phyloP scores from a whole-genome alignment of 2,888 invertebrate genomes.

The Alcis repandata region DNA sequence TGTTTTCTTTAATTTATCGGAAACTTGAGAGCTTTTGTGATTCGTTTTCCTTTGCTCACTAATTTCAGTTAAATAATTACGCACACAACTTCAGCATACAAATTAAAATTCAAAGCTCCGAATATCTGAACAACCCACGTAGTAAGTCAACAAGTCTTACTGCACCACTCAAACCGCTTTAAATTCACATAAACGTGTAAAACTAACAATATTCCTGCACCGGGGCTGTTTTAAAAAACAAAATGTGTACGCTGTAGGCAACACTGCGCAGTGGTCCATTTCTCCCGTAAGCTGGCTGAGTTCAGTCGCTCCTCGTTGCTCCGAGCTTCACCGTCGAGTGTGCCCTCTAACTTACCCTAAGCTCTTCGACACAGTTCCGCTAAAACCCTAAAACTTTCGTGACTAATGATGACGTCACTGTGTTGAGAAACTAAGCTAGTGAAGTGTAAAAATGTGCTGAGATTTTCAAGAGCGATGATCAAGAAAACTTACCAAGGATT shows the following conservation, averaged over 20 bases:
- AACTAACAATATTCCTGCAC: slow-evolving; percentile 59
- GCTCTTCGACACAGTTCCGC: slow-evolving; percentile 59
- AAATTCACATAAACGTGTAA: slow-evolving; percentile 49
- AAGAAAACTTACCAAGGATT: slow-evolving; percentile 81
- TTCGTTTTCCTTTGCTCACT: background rate
- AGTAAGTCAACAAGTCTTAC: slow-evolving; percentile 30
- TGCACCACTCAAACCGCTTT: slow-evolving; percentile 53
- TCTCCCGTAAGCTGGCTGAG: slow-evolving; percentile 57
- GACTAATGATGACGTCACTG: slow-evolving; percentile 52
- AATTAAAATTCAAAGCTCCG: slow-evolving; percentile 15
- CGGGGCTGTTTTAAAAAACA: slow-evolving; percentile 64
- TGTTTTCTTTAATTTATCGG: too few relatives aligned
- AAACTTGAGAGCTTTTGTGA: background rate
- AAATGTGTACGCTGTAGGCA: slow-evolving; percentile 64
- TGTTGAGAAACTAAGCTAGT: slow-evolving; percentile 46
- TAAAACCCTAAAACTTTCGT: slow-evolving; percentile 41
- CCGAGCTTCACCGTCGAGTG: slow-evolving; percentile 60
- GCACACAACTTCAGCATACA: background rate
- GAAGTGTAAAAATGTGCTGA: slow-evolving; percentile 44
- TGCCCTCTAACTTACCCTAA: slow-evolving; percentile 70
- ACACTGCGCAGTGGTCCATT: slow-evolving; percentile 77
- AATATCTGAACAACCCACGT: background rate
- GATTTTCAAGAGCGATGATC: slow-evolving; percentile 64
- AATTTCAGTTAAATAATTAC: background rate
- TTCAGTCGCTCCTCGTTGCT: slow-evolving; percentile 69